Percentiles rank a stretch among this genome's conserved stretches.
Conservation (phyloP, 2,797 vertebrate genomes). For the Urophycis tenuis region DNA sequence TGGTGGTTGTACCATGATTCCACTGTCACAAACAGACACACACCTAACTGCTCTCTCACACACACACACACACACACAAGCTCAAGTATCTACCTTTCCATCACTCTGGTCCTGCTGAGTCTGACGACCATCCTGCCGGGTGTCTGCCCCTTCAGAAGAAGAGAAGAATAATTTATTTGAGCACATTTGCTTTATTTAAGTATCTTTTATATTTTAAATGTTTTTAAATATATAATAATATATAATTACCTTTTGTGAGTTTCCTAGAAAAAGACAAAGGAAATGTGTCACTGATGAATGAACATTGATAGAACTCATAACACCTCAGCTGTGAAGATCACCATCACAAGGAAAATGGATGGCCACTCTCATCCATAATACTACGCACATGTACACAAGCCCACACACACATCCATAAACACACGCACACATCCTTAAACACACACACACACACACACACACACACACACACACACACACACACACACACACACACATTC, state of each 20-base stretch:
- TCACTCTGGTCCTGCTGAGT: constrained; percentile 16
- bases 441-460: too few species aligned
- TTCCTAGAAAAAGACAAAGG: constrained; percentile 25
- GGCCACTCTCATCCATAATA: too few species aligned
- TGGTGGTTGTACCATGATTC: neutral
- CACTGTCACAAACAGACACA: neutral
- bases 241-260: constrained; percentile 57
- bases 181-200: neutral
- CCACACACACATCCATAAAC: too few species aligned
- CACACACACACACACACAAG: neutral
- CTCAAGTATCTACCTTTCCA: constrained; percentile 17
- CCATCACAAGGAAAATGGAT: too few species aligned
- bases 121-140: neutral
- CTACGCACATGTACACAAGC: too few species aligned
- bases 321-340: too few species aligned
- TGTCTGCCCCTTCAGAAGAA: constrained; percentile 29
- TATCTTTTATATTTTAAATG: neutral
- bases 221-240: too few species aligned
- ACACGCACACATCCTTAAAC: too few species aligned
- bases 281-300: constrained; percentile 5
- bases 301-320: too few species aligned
- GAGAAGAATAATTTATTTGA: neutral
- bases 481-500: too few species aligned
- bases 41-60: constrained; percentile 1
- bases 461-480: too few species aligned